phyloP scores from a whole-genome alignment of 2,797 vertebrate species.

The Eulemur mongoz region DNA sequence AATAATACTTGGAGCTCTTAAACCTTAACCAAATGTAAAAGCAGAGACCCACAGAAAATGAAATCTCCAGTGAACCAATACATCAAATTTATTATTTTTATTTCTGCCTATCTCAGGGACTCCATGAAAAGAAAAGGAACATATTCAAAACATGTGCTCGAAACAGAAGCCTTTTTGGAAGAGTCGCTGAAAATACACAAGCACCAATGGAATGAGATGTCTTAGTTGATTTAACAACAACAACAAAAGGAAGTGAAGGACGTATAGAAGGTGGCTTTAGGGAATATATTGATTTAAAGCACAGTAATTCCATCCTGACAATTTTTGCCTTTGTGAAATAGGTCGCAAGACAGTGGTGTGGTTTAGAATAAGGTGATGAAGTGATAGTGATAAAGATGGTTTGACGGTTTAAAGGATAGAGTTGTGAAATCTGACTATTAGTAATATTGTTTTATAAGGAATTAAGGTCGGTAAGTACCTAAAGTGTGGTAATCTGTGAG shows the following conservation, averaged over 20 bases:
- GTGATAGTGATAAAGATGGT: not conserved
- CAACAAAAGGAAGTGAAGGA: not conserved
- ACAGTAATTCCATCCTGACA: not conserved
- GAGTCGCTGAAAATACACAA: not conserved
- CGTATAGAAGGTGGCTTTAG: not conserved
- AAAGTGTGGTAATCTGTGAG: not conserved
- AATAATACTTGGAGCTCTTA: slow-evolving; percentile 72
- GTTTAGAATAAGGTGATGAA: not conserved
- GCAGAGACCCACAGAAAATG: slow-evolving; percentile 64
- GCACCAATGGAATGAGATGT: slow-evolving; percentile 2
- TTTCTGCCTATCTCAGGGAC: slow-evolving; percentile 18
- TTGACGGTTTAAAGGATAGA: not conserved
- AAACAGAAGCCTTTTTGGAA: slow-evolving; percentile 56
- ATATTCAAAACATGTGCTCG: not conserved
- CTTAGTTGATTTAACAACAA: not conserved
- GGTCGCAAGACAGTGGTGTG: not conserved
- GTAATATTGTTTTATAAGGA: not conserved
- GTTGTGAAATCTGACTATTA: not conserved
- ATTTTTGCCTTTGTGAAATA: slow-evolving; percentile 8
- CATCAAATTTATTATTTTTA: slow-evolving; percentile 65
- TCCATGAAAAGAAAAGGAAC: not conserved
- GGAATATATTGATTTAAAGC: slow-evolving; percentile 2
- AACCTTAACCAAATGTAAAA: slow-evolving; percentile 76
- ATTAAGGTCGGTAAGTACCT: not conserved
- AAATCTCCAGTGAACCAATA: slow-evolving; percentile 71